A percentile compares a stretch with the other conserved stretches of the same genome.
phyloP scores from a whole-genome alignment of 2,797 vertebrate genomes.

The Eulemur coronatus region DNA sequence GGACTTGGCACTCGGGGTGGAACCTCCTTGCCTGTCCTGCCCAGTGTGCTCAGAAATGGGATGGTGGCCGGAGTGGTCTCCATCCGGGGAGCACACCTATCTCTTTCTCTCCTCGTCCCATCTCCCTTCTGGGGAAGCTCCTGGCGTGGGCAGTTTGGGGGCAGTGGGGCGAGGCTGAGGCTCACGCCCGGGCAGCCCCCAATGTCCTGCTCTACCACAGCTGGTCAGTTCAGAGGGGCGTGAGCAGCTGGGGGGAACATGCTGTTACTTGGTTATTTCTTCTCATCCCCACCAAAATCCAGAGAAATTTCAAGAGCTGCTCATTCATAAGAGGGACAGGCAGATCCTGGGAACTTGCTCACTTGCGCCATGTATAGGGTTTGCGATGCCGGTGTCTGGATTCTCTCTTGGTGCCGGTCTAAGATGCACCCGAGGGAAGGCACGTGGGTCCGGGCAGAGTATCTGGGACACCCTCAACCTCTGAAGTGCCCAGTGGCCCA shows the following conservation, averaged over 20 bases:
- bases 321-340: too few relatives aligned
- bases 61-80: not conserved
- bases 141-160: not conserved
- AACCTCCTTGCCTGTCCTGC: not conserved
- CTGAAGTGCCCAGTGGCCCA: not conserved
- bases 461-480: not conserved
- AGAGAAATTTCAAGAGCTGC: not conserved
- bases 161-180: fast-evolving
- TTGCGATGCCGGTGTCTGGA: not conserved
- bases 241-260: fast-evolving
- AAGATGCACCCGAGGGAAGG: not conserved
- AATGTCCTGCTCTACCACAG: fast-evolving
- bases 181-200: fast-evolving
- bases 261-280: not conserved
- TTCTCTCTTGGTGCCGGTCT: not conserved
- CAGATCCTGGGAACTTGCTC: not conserved
- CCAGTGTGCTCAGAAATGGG: not conserved
- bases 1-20: not conserved
- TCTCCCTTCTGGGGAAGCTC: not conserved
- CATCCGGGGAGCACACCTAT: fast-evolving
- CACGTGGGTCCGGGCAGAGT: not conserved
- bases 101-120: not conserved
- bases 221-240: not conserved
- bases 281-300: not conserved
- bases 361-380: too few relatives aligned